Percentiles rank a stretch among this genome's conserved stretches.
phyloP scores from a whole-genome alignment of 1,140 invertebrate species.

The Bombus turneri region DNA sequence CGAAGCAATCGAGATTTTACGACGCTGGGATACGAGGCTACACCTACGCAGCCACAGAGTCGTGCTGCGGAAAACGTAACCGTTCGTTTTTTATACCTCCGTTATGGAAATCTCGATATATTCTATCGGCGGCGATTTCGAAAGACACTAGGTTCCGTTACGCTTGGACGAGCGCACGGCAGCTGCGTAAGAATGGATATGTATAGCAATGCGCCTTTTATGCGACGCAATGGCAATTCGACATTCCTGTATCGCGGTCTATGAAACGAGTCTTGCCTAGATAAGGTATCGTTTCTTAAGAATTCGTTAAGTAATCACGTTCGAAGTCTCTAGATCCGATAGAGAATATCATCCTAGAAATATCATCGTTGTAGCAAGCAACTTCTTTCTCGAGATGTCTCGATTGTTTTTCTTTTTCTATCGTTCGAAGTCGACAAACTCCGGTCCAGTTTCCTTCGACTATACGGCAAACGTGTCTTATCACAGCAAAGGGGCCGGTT shows the following conservation, averaged over 20 bases:
- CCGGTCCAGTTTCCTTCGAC: background rate
- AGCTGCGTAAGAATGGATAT: constrained; percentile 28
- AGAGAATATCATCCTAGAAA: background rate
- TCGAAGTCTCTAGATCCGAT: background rate
- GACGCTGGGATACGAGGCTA: background rate
- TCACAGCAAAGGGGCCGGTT: background rate
- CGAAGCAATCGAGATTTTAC: constrained; percentile 12
- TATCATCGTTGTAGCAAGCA: background rate
- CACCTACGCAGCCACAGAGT: constrained; percentile 30
- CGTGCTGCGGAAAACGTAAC: background rate
- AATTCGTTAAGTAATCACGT: constrained; percentile 36
- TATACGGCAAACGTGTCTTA: background rate
- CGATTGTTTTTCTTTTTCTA: background rate
- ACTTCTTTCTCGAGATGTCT: background rate
- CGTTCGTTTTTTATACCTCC: constrained; percentile 34
- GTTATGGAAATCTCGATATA: constrained; percentile 37
- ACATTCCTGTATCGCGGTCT: constrained; percentile 28
- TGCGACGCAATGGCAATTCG: constrained; percentile 10
- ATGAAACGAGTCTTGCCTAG: constrained; percentile 7
- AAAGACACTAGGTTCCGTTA: constrained; percentile 56
- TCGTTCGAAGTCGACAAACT: background rate
- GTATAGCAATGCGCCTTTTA: constrained; percentile 27
- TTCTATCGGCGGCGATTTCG: constrained; percentile 57
- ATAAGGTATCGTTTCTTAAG: constrained; percentile 18
- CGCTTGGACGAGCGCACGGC: constrained; percentile 23